Evolutionary conservation across 2,888 invertebrate genomes (phyloP), one percentile per base, ranked within the genome.

Genomic region (Limnephilus lunatus): DNA sequence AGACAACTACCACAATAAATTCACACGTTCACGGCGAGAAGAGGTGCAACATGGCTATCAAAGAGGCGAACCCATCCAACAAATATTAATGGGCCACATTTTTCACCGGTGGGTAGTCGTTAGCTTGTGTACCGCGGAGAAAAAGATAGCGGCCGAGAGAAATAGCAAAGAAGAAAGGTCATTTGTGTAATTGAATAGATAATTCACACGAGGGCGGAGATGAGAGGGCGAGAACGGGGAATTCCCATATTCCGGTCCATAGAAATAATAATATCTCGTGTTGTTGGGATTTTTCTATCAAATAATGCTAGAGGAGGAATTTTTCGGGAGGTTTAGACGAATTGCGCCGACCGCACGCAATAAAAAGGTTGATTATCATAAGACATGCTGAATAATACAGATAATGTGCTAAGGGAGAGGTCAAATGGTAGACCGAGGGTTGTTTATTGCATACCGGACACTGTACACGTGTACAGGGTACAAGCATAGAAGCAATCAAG

Each of bases 101-200:
- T 91, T 89, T 91, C 91, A 91, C 39, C 85, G 30, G 31, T 39
- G 81, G 89, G 89, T 32, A 91, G 91, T 91, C 91, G 91, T 91
- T 91, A 91, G 83, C 91, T 89, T 83, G 83, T 89, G 89, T 83
- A 68, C 91, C 68, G 83, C 53, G 80, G 91, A 83, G 81, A 81
- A 35, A 48, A 83, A 31, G 31, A 53, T 80, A 89, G n/a, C 35
- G 25, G 85, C 80, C 81, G 19, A 91, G 89, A 35, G 89, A 82
- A 81, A 88, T 25, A 91, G 44, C 81, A 81, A 81, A 89, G 80
- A 89, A 80, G 88, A 81, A 81, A 89, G 88, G 88, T 89, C 80
- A 89, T 89, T 89, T 82, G 91, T 91, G 91, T 91, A 91, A 91
- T 91, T 91, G 91, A 91, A 91, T 87, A 91, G 91, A 91, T 91